Evolutionary conservation across 1,140 invertebrate genomes (phyloP), one percentile per base, ranked within the genome.

Genomic region (Stenopsyche tienmushanensis): DNA sequence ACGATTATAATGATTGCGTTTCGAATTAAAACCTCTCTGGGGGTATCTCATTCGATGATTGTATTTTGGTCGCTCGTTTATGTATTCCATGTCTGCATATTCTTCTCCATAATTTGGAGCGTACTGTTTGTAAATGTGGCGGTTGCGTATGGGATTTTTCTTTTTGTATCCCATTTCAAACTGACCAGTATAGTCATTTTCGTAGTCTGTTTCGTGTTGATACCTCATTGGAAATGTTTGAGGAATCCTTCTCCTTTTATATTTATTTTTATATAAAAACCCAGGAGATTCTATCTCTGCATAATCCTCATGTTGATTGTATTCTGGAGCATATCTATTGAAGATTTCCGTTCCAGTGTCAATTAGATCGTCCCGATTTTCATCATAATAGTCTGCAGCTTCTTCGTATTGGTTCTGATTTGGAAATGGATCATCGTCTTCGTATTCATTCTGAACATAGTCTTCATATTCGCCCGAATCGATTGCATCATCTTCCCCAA

Each of bases 311-410:
- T 63, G 23, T 9, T 45, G 13, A 21, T 57, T 54, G 39, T 69
- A 69, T 29, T 23, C 10, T 1, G 67, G 57, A 26, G 67, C 67
- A 17, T 69, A 69, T 45, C 67, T 62, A 25, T 65, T 23, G 8
- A 25, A 50, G 42, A 50, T 34, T 41, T 62, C 2, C 10, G 26
- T 17, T n/a, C 42, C 34, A 26, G 41, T 18, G n/a, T 15, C 18
- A 1, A 23, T 2, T 5, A 15, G 24, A 10, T 54, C 52, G 18
- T 41, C 50, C 24, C 57, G 52, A 17, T 29, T 42, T 23, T 18
- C 26, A 41, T 54, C 47, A 3, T 39, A n/a, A 8, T 65, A 34
- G 9, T 39, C 59, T 23, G 63, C 23, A 1, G 53, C 60, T 13
- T 50, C 45, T 5, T 62, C 59, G 10, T 50, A 20, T 21, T 44